These are phyloP conservation scores for Molanna angustata DNA, from an alignment of 2,888 invertebrate genomes.

Conservation along the genomic window DNA sequence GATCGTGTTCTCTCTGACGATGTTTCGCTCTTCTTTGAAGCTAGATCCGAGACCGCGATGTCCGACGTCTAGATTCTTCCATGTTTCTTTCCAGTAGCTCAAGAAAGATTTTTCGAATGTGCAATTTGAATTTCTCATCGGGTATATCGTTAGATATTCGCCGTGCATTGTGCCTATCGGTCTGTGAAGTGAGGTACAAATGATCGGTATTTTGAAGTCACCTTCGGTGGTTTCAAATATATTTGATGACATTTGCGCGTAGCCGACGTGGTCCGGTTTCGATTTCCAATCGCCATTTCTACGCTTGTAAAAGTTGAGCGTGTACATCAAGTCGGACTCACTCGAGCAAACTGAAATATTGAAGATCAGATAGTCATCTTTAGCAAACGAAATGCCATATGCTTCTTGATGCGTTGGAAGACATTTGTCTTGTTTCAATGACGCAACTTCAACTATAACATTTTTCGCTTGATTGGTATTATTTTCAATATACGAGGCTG, in stretches of 20 bases:
- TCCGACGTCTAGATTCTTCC: slow-evolving; percentile 90
- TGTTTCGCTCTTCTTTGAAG: slow-evolving; percentile 69
- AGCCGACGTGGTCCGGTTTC: slow-evolving; percentile 83
- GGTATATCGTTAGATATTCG: slow-evolving; percentile 60
- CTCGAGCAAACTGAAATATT: slow-evolving; percentile 73
- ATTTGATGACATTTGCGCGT: slow-evolving; percentile 85
- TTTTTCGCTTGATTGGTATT: slow-evolving; percentile 45
- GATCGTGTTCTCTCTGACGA: slow-evolving; percentile 93
- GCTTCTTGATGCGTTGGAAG: no score
- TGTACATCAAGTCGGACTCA: slow-evolving; percentile 70
- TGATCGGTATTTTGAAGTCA: slow-evolving; percentile 77
- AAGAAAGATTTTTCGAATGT: slow-evolving; percentile 79
- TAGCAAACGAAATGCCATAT: slow-evolving; percentile 74
- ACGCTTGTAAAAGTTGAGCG: slow-evolving; percentile 79
- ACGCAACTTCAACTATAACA: slow-evolving; percentile 63
- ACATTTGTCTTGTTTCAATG: slow-evolving; percentile 65
- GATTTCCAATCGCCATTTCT: slow-evolving; percentile 61
- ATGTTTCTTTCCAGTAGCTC: slow-evolving; percentile 82
- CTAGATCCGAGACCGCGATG: slow-evolving; percentile 94
- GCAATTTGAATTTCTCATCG: slow-evolving; percentile 65
- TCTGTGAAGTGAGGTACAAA: slow-evolving; percentile 78
- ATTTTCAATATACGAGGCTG: slow-evolving; percentile 60
- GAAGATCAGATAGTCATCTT: slow-evolving; percentile 74
- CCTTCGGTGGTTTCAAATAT: slow-evolving; percentile 78
- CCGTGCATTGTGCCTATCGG: slow-evolving; percentile 77